Base-by-base conservation (phyloP, 2,797 vertebrate genomes). In the Sciaenops ocellatus region DNA sequence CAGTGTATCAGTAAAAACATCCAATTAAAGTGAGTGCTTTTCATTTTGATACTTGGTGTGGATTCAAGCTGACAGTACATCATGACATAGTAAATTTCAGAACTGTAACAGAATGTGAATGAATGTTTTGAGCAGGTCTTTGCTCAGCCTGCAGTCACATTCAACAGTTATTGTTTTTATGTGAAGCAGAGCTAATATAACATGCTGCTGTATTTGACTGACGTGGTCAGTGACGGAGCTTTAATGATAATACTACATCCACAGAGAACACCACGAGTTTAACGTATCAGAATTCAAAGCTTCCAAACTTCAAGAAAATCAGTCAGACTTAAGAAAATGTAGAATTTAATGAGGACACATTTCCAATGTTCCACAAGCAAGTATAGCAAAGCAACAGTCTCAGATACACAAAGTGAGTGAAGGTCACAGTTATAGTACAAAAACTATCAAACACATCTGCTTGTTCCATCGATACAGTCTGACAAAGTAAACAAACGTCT, bases 291-390 rank as follows among this genome's bases (percentile, higher is more conserved):
- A 17, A 28, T 20, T 28, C 10, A 62, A 30, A 51, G 9, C 18
- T 2, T 38, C 34, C 34, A 38, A 5, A 5, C 34, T n/a, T 61
- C 42, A 59, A 81, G 2, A 72, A 17, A 73, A 59, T 13, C 22
- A 20, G 28, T 24, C 11, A 57, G 11, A 1, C 7, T 56, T 70
- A 47, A 30, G 46, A 72, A 84, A 72, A 69, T 3, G 3, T 20
- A 18, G 46, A 4, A 22, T 93, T 92, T 93, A 90, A 80, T 91
- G 67, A 82, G 18, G 52, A 85, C 63, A 79, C 2, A 22, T 64
- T 59, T 52, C 66, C 4, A 78, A 16, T 10, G 38, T 68, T 76
- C 4, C 63, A 82, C 54, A 75, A 41, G n/a, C 0, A 50, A 63
- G 4, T 38, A 41, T 3, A 69, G 44, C 30, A 64, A 67, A 77